A percentile compares a stretch with the other conserved stretches of the same genome.
These are phyloP conservation scores for Caradrina clavipalpis DNA, from an alignment of 2,888 invertebrate species.

Conservation along the genomic window DNA sequence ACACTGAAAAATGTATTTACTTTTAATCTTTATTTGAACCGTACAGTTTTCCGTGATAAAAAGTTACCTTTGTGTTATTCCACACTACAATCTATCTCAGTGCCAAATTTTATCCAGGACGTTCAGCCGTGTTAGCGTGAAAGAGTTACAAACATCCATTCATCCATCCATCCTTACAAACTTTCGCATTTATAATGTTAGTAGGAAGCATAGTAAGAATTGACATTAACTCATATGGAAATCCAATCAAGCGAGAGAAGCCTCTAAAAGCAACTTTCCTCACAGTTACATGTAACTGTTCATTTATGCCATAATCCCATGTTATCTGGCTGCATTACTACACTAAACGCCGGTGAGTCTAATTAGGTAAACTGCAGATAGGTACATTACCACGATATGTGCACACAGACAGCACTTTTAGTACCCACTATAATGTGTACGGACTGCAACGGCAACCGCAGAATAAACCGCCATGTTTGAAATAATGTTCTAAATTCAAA, in stretches of 20 bases:
- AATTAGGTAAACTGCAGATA: conserved; percentile 64
- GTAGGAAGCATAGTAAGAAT: not conserved
- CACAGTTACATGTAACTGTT: conserved; percentile 65
- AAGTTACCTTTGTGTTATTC: no score
- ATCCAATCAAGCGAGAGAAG: conserved; percentile 51
- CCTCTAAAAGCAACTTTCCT: conserved; percentile 62
- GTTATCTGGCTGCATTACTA: conserved; percentile 53
- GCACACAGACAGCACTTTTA: conserved; percentile 48
- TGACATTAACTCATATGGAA: conserved; percentile 55
- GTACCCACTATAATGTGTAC: conserved; percentile 49
- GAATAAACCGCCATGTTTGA: conserved; percentile 19
- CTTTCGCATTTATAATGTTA: no score
- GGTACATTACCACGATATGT: conserved; percentile 62
- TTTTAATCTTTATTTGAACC: no score
- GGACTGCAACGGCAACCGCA: conserved; percentile 34
- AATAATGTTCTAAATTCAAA: conserved; percentile 32
- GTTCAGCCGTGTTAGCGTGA: no score
- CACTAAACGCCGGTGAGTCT: conserved; percentile 58
- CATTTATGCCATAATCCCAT: conserved; percentile 60
- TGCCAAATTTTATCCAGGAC: no score
- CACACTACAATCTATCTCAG: no score
- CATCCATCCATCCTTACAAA: no score
- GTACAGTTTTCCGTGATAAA: no score
- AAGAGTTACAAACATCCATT: no score
- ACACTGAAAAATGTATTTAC: no score